Evolutionary conservation across 2,113 vertebrate species (phyloP), one percentile per base, ranked within the genome.

Genomic region (Antennarius striatus): DNA sequence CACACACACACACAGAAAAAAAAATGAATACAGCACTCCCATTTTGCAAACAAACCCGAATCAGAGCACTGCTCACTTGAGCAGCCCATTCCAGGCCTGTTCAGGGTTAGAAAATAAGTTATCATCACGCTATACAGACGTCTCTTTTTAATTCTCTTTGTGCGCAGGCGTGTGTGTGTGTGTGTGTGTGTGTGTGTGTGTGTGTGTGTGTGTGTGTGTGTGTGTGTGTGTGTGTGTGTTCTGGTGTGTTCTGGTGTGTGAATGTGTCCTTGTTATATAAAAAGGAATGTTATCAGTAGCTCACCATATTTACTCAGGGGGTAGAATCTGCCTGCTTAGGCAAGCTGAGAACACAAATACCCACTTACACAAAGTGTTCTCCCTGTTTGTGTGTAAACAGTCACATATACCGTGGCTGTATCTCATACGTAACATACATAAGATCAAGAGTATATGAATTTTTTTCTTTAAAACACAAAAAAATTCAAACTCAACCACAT

Each of bases 251-350:
- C 49, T 29, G 29, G 71, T 80, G 62, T 74, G 72, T 61, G 75
- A 72, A 59, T 68, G 77, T 65, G 77, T 83, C 65, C 78, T 76
- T 84, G 77, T 81, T 62, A 53, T 53, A 77, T 52, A 65, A 69
- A 78, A 77, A 76, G 86, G 85, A 86, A 85, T 87, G 76, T 89
- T 89, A 91, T 92, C 87, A 83, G 84, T 43, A 16, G 72, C 61
- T 78, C 68, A 55, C 84, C 85, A 84, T 86, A 79, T 90, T 91
- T 82, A 86, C 87, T 75, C 90, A 85, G 77, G 86, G 73, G 83
- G 69, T 52, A 60, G 57, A 73, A 80, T 77, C 76, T 71, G 68
- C 83, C 81, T 79, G 72, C 83, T 81, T 69, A 60, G 83, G 66
- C 83, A 82, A 79, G 89, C 82, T 84, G 74, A 60, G 85, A 84